Evolutionary conservation across 2,888 invertebrate genomes (phyloP), one percentile per base, ranked within the genome.

Genomic region (Latheticus oryzae): DNA sequence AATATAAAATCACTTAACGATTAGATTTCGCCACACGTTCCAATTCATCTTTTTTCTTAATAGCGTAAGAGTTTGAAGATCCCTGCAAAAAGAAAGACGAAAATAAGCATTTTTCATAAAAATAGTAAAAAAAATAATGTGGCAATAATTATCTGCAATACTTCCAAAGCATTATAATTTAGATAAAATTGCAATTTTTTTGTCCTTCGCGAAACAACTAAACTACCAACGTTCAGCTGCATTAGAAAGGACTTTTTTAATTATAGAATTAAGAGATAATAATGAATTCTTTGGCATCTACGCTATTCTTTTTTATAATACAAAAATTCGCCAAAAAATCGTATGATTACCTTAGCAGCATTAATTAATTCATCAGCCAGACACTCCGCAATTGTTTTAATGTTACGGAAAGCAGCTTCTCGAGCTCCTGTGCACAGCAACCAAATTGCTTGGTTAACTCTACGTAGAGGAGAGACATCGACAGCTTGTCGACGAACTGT

Each of bases 21-120:
- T 99, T 99, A 81, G 97, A 98, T 84, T 99, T 99, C 78, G 99
- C 99, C 72, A 99, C 99, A 87, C 99, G 95, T 84, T 99, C 99
- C 82, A 99, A 86, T 85, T 99, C 99, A 81, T 99, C 99, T 84
- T 99, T 99, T 88, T 99, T 99, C 86, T 99, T 99, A 83, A 99
- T 99, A 70, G 99, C 99, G 76, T 99, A 98, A 24, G 97, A 97
- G 85, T 99, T 99, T 62, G 98, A 98, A 63, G 98, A 99, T 67
- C 99, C 99, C 89, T 90, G 59, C 7, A 33, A 47, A 37, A 1
- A 30, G 30, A 40, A 23, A 19, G 13, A 9, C 11, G n/a, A 24
- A 42, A 24, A 45, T 8, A 21, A 23, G 5, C 42, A 43, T 2
- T 15, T 26, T 9, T 13, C 21, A 21, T 12, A 35, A 15, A 19